Evolutionary conservation across 2,797 vertebrate species (phyloP).

Genomic region (Gymnothorax javanicus): DNA sequence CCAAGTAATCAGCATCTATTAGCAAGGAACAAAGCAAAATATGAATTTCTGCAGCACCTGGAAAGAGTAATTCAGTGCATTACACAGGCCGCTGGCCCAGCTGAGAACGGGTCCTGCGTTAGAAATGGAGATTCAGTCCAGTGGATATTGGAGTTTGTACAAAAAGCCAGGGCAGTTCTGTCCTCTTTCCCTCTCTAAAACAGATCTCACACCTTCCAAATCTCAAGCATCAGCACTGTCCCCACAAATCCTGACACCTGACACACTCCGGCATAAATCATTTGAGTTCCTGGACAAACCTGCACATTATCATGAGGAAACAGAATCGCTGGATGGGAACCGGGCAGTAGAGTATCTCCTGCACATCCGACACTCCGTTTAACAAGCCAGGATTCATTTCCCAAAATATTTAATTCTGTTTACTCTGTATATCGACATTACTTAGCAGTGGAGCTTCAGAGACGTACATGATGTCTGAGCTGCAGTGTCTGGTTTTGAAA

Average conservation of each 20-base stretch:
- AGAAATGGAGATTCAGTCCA: neutral
- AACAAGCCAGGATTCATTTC: neutral
- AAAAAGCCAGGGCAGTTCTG: neutral
- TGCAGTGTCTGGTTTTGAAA: neutral
- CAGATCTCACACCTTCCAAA: neutral
- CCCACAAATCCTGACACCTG: neutral
- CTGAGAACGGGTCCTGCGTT: neutral
- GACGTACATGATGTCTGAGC: neutral
- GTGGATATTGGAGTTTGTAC: too few relatives aligned
- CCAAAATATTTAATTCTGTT: neutral
- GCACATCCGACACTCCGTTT: neutral
- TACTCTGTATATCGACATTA: neutral
- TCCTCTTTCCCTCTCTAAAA: neutral
- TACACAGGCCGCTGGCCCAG: neutral
- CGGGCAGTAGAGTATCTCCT: neutral
- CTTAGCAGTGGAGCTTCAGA: neutral
- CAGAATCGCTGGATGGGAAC: neutral
- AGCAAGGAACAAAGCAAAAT: neutral
- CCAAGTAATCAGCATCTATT: neutral
- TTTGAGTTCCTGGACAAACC: neutral
- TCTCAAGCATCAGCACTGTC: neutral
- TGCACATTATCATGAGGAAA: neutral
- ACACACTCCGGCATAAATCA: neutral
- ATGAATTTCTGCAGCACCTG: neutral
- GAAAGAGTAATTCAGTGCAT: neutral